phyloP scores from a whole-genome alignment of 30 jellyfish, hydroid and myxozoan genomes.

The Haliclystus octoradiatus region DNA sequence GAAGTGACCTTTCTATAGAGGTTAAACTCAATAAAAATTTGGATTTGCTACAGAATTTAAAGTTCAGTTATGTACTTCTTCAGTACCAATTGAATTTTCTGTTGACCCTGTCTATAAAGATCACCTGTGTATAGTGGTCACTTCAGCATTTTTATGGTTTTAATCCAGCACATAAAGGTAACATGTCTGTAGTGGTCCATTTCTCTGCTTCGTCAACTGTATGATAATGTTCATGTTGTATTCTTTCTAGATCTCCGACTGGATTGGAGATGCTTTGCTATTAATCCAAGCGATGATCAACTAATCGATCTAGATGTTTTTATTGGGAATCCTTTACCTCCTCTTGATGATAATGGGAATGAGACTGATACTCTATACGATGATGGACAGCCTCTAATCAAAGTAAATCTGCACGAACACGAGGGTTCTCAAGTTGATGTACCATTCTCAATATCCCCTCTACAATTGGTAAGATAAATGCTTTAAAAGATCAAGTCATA shows the following conservation, averaged over 20 bases:
- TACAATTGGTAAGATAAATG: slow-evolving; percentile 67
- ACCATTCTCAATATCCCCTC: slow-evolving; percentile 62
- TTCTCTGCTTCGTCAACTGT: not conserved
- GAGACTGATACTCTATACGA: slow-evolving; percentile 35
- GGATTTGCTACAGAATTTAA: no score
- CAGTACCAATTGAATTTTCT: no score
- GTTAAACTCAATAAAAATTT: no score
- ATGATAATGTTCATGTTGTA: not conserved
- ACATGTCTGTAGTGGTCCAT: no score
- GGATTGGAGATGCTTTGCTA: slow-evolving; percentile 70
- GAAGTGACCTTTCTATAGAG: no score
- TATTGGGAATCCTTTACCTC: slow-evolving; percentile 84
- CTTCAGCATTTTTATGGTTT: no score
- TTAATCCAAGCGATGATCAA: slow-evolving; percentile 48
- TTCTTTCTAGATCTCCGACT: slow-evolving; percentile 44
- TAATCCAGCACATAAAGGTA: no score
- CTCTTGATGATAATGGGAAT: slow-evolving; percentile 31
- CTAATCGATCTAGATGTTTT: slow-evolving; percentile 50
- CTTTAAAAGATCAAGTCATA: no score
- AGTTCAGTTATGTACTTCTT: no score
- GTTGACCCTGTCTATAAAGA: no score
- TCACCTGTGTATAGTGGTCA: no score
- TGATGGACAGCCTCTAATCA: slow-evolving; percentile 29
- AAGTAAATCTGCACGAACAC: slow-evolving; percentile 53
- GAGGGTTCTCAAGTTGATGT: slow-evolving; percentile 23